These are phyloP conservation scores for Astropecten irregularis DNA, from an alignment of 53 echinoderm and acorn worm species.

Conservation along the genomic window DNA sequence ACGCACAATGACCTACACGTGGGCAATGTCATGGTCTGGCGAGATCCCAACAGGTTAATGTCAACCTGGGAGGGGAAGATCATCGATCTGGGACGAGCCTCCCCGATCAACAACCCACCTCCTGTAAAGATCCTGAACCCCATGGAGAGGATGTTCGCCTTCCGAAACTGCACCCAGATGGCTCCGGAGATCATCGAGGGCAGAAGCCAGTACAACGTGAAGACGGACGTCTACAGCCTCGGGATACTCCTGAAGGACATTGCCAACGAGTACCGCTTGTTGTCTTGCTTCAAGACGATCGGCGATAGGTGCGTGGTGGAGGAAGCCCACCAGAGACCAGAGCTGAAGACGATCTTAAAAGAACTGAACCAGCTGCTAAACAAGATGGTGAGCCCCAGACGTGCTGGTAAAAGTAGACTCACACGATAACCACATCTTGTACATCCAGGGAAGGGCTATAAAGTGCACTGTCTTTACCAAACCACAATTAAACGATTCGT, in stretches of 20 bases:
- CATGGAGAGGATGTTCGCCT: neutral
- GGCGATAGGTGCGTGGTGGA: constrained; percentile 17
- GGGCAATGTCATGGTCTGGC: constrained; percentile 34
- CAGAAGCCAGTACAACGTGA: constrained; percentile 13
- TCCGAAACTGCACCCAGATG: constrained; percentile 38
- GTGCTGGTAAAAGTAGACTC: neutral
- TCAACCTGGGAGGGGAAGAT: constrained; percentile 27
- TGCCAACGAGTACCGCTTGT: constrained; percentile 1
- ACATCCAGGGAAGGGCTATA: too few species aligned
- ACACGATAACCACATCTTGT: too few species aligned
- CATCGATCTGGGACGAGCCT: constrained; percentile 32
- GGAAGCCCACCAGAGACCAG: constrained; percentile 14
- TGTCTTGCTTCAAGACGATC: constrained; percentile 15
- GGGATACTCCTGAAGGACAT: constrained; percentile 23
- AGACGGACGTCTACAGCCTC: constrained; percentile 44
- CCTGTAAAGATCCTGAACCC: constrained; percentile 4
- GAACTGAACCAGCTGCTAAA: constrained; percentile 7
- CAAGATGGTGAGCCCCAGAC: constrained; percentile 4
- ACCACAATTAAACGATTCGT: too few species aligned
- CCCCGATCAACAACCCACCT: constrained; percentile 9
- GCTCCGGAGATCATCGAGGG: constrained; percentile 42
- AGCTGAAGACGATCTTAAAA: constrained; percentile 2
- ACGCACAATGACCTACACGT: constrained; percentile 47
- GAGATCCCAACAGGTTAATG: constrained; percentile 2
- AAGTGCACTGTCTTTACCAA: too few species aligned